Conservation (phyloP, 2,888 invertebrate species). For the Lithodes maja region DNA sequence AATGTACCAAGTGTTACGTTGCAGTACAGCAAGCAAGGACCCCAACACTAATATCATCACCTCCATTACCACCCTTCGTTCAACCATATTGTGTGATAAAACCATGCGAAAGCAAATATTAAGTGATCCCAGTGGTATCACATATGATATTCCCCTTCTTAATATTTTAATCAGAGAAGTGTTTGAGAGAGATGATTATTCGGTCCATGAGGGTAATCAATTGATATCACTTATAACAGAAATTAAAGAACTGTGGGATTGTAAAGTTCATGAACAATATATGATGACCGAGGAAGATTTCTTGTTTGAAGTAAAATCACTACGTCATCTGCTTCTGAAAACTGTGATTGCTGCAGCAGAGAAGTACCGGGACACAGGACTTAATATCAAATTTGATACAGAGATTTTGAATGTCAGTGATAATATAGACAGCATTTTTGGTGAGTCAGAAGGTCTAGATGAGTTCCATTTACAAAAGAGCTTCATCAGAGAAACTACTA, state of each 20-base stretch:
- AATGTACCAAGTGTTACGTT: background rate
- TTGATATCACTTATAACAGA: background rate
- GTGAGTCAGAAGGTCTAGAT: too few relatives aligned
- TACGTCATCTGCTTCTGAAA: background rate
- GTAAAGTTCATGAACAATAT: background rate
- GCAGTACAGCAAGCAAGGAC: background rate
- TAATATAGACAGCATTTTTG: too few relatives aligned
- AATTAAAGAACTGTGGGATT: constrained; percentile 22
- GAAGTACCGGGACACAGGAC: background rate
- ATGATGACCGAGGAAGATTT: constrained; percentile 3
- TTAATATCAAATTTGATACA: background rate
- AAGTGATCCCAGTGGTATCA: background rate
- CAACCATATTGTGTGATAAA: background rate
- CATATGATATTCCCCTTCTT: background rate
- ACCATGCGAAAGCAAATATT: background rate
- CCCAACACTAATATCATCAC: background rate
- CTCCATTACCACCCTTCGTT: background rate
- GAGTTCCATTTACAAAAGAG: too few relatives aligned
- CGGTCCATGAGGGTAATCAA: background rate
- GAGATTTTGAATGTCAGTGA: background rate
- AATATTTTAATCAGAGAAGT: background rate
- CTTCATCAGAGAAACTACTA: too few relatives aligned
- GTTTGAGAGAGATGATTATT: constrained; percentile 3
- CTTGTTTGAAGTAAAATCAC: background rate
- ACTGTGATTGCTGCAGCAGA: background rate